Percentiles rank a stretch among this genome's conserved stretches.
phyloP scores from a whole-genome alignment of 2,113 vertebrate species.

The Ictidomys tridecemlineatus region DNA sequence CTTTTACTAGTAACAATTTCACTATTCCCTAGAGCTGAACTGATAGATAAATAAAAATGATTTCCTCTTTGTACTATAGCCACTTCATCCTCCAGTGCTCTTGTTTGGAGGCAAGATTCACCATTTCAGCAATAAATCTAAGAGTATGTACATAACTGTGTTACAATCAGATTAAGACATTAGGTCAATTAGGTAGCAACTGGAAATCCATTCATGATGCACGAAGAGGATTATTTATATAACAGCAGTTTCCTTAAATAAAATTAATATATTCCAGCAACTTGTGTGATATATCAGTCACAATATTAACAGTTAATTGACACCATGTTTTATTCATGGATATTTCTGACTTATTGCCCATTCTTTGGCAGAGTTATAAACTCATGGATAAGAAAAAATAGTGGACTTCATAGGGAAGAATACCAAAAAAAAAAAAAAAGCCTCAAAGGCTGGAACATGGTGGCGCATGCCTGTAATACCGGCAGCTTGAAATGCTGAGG shows the following conservation, averaged over 20 bases:
- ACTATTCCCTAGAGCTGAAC: background rate
- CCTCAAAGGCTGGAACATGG: too few relatives aligned
- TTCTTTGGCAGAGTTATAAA: background rate
- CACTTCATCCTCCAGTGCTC: background rate
- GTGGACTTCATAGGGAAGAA: background rate
- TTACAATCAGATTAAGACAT: background rate
- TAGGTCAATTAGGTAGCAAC: background rate
- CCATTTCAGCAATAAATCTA: background rate
- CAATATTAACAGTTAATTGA: background rate
- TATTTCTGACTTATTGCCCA: background rate
- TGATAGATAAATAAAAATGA: background rate
- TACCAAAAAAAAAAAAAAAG: background rate
- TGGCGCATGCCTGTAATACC: too few relatives aligned
- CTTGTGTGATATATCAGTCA: background rate
- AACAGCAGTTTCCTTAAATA: background rate
- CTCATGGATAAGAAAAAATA: background rate
- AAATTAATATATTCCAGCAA: background rate
- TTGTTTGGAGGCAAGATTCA: background rate
- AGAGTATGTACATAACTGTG: background rate
- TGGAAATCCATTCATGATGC: background rate
- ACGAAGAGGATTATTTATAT: background rate
- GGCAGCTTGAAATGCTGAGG: too few relatives aligned
- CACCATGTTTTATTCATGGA: background rate
- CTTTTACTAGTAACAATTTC: constrained; percentile 33
- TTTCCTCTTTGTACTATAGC: background rate